phyloP scores from a whole-genome alignment of 2,888 invertebrate genomes.

The Andrena praecox region DNA sequence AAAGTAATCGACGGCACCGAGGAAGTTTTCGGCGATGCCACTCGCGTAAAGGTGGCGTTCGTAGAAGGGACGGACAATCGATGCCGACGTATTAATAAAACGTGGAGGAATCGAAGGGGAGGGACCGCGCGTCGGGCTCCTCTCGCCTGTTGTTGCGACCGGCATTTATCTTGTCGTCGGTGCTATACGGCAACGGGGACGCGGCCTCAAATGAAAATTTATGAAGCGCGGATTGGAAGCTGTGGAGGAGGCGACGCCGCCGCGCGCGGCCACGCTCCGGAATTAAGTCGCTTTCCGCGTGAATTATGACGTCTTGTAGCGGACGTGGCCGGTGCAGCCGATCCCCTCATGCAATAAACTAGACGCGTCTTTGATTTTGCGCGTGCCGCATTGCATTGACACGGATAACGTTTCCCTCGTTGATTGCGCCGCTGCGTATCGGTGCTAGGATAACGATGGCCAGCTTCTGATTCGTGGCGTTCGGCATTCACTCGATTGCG shows the following conservation, averaged over 20 bases:
- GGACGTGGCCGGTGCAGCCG: constrained; percentile 21
- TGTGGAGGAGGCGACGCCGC: constrained; percentile 28
- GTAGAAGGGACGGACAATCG: constrained; percentile 43
- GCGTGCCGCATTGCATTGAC: neutral
- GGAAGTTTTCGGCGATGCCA: constrained; percentile 6
- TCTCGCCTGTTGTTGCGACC: constrained; percentile 53
- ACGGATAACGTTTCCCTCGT: constrained; percentile 6
- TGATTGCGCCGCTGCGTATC: constrained; percentile 9
- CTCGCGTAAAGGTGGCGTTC: constrained; percentile 11
- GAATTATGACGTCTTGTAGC: constrained; percentile 55
- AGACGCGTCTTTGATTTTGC: constrained; percentile 12
- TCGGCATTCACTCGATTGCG: too few species aligned
- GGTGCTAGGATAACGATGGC: too few species aligned
- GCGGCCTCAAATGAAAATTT: constrained; percentile 67
- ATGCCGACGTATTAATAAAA: constrained; percentile 68
- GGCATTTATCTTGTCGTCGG: constrained; percentile 62
- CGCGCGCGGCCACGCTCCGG: constrained; percentile 16
- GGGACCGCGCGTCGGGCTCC: constrained; percentile 13
- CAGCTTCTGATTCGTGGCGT: too few species aligned
- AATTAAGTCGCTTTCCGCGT: constrained; percentile 63
- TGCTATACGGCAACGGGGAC: constrained; percentile 34
- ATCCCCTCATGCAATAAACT: constrained; percentile 39
- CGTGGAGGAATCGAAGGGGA: constrained; percentile 55
- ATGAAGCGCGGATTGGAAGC: constrained; percentile 65
- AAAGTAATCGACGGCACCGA: constrained; percentile 47